These are phyloP conservation scores for Andrena trimmerana DNA, from an alignment of 2,888 invertebrate genomes.

Conservation along the genomic window DNA sequence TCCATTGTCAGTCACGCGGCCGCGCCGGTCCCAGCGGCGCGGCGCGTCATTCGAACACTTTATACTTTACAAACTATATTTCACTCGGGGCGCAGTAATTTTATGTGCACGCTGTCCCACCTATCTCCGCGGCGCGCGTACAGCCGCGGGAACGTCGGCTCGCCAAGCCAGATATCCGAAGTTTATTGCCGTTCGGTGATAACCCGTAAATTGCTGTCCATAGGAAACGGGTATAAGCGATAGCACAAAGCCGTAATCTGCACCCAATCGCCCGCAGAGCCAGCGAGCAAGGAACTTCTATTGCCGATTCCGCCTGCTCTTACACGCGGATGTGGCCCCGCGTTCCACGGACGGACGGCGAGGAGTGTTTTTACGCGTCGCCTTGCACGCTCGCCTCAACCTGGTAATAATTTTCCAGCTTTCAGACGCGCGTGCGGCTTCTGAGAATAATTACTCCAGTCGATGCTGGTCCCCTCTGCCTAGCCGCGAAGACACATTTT, in stretches of 20 bases:
- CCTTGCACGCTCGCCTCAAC: constrained; percentile 20
- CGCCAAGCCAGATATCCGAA: constrained; percentile 67
- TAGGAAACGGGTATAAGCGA: constrained; percentile 67
- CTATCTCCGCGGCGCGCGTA: constrained; percentile 63
- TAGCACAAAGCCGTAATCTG: constrained; percentile 71
- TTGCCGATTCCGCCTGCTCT: constrained; percentile 51
- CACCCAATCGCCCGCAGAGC: constrained; percentile 67
- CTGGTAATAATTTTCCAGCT: constrained; percentile 37
- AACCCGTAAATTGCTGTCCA: constrained; percentile 73
- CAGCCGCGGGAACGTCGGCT: constrained; percentile 64
- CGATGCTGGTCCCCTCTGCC: constrained; percentile 2
- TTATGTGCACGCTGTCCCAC: constrained; percentile 67
- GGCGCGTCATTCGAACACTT: constrained; percentile 62
- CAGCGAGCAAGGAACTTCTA: constrained; percentile 53
- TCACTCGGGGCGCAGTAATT: constrained; percentile 67
- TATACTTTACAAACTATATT: constrained; percentile 67
- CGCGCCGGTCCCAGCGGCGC: constrained; percentile 12
- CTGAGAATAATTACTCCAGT: constrained; percentile 52
- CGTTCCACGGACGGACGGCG: constrained; percentile 8
- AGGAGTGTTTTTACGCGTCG: constrained; percentile 31
- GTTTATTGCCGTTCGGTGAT: constrained; percentile 74
- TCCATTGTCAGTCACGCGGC: constrained; percentile 31
- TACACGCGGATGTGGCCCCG: constrained; percentile 10
- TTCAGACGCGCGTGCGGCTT: constrained; percentile 25
- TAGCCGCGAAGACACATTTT: background rate